Percentiles rank a stretch among this genome's conserved stretches.
Conservation (phyloP, 2,888 invertebrate species). For the Meghimatium bilineatum region DNA sequence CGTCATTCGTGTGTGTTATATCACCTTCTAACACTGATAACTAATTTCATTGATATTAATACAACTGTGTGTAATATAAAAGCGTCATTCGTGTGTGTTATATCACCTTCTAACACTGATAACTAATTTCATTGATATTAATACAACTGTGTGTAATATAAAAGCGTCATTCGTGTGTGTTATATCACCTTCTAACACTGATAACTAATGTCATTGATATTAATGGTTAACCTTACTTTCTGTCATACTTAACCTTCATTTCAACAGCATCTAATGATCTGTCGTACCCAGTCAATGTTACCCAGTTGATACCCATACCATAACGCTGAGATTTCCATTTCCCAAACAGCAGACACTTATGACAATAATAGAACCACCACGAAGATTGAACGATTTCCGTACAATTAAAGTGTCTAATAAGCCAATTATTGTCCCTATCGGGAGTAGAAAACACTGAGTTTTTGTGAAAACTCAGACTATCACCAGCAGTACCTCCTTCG, state of each 20-base stretch:
- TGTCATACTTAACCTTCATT: conserved; percentile 2
- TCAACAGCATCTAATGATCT: conserved; percentile 9
- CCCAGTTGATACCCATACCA: conserved; percentile 10
- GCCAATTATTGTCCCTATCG: background rate
- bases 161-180: too few species aligned
- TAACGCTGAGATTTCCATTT: background rate
- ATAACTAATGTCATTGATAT: too few species aligned
- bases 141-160: too few species aligned
- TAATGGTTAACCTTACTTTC: background rate
- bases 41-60: too few species aligned
- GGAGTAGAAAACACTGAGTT: background rate
- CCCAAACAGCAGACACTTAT: background rate
- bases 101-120: too few species aligned
- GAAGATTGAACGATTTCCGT: background rate
- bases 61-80: too few species aligned
- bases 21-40: too few species aligned
- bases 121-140: too few species aligned
- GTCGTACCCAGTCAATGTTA: background rate
- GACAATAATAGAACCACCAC: background rate
- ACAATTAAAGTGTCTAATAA: background rate
- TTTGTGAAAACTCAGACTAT: conserved; percentile 13
- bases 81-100: too few species aligned
- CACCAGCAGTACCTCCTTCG: background rate
- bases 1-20: too few species aligned
- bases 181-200: too few species aligned